Evolutionary conservation across 2,797 vertebrate genomes (phyloP).

Genomic region (Epinephelus coioides): DNA sequence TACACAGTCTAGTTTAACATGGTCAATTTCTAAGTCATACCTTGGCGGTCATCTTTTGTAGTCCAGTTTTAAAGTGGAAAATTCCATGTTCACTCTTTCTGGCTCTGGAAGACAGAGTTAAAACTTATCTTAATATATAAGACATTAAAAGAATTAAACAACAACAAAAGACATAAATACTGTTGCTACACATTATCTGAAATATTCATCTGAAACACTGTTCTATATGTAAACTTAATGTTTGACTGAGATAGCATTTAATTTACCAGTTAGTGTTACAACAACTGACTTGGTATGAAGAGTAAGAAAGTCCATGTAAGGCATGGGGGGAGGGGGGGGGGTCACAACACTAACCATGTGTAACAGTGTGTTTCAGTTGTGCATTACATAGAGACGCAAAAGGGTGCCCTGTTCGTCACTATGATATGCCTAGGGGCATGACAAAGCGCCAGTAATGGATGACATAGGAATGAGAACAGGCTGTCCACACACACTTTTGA

Average conservation of each 20-base stretch:
- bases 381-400: no score
- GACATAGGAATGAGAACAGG: no score
- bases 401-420: no score
- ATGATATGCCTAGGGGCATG: no score
- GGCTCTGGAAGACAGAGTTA: slow-evolving; percentile 78
- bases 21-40: slow-evolving; percentile 64
- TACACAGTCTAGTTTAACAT: not conserved
- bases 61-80: slow-evolving; percentile 90
- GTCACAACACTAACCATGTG: no score
- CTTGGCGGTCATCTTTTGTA: slow-evolving; percentile 91
- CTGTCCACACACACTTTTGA: no score
- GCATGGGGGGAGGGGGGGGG: no score
- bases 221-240: not conserved
- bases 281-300: no score
- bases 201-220: not conserved
- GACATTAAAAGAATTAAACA: not conserved
- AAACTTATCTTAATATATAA: not conserved
- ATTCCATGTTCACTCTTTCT: slow-evolving; percentile 90
- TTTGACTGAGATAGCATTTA: not conserved
- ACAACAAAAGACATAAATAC: no score
- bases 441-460: no score
- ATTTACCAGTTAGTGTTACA: not conserved
- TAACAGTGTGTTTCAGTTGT: no score
- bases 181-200: not conserved
- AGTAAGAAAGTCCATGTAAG: no score